Evolutionary conservation across 2,888 invertebrate genomes (phyloP).

Genomic region (Pristionchus fissidentatus): DNA sequence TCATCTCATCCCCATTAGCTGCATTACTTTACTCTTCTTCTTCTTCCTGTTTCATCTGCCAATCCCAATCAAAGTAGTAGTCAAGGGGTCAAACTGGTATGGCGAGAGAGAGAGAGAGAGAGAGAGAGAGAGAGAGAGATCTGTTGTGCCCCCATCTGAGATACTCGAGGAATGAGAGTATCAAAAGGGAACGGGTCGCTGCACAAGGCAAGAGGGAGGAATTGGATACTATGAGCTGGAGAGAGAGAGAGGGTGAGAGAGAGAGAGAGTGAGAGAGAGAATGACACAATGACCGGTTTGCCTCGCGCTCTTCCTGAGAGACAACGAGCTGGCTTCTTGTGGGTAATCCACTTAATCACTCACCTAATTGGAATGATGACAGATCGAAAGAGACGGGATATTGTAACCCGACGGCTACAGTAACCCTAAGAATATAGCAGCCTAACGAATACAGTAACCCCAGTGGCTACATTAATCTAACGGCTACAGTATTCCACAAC

Average conservation of each 20-base stretch:
- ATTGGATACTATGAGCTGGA: not conserved
- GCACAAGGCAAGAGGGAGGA: not conserved
- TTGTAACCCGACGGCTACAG: not conserved
- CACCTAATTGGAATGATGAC: conserved; percentile 18
- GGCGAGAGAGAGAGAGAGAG: not conserved
- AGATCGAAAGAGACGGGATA: not conserved
- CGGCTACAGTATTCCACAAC: not conserved
- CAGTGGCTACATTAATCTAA: too few relatives aligned
- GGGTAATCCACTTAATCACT: conserved; percentile 29
- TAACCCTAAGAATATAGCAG: not conserved
- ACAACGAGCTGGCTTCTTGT: not conserved
- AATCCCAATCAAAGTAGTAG: not conserved
- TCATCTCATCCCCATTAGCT: too few relatives aligned
- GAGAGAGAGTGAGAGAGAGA: not conserved
- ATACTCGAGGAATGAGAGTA: not conserved
- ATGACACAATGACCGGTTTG: conserved; percentile 45
- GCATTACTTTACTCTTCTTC: not conserved
- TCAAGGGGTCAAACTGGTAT: conserved; percentile 27
- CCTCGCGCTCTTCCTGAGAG: not conserved
- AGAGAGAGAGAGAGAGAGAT: not conserved
- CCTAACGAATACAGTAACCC: not conserved
- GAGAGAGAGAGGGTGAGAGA: conserved; percentile 2
- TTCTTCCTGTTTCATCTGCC: conserved; percentile 33
- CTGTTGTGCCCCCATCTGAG: not conserved
- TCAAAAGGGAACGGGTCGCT: conserved; percentile 10